phyloP scores from a whole-genome alignment of 2,888 invertebrate genomes.

The Priapulus caudatus region DNA sequence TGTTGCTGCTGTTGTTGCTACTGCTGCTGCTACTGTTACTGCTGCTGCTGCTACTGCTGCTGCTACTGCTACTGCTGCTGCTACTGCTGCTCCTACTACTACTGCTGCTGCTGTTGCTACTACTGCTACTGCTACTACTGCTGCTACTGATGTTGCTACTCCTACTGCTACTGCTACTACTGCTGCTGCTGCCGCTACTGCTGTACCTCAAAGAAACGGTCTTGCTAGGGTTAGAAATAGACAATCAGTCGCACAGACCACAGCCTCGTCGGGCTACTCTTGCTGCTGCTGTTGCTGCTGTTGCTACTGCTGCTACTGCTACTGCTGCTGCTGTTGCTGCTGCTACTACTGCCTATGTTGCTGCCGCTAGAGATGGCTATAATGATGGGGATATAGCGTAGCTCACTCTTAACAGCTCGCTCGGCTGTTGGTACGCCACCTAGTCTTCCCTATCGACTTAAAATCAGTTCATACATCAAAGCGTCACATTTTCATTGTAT shows the following conservation, averaged over 20 bases:
- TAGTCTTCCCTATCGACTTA: too few species aligned
- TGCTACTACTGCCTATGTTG: constrained; percentile 15
- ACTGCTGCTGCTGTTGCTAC: too few species aligned
- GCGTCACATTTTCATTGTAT: too few species aligned
- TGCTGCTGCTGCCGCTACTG: constrained; percentile 11
- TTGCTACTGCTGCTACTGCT: constrained; percentile 15
- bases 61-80: constrained; percentile 12
- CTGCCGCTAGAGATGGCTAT: too few species aligned
- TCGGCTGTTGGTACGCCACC: too few species aligned
- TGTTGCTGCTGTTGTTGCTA: constrained; percentile 10
- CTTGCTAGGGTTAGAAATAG: constrained; percentile 9
- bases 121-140: constrained; percentile 6
- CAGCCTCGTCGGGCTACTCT: neutral
- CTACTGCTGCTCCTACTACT: too few species aligned
- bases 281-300: neutral
- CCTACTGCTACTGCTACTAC: constrained; percentile 13
- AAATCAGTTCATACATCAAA: too few species aligned
- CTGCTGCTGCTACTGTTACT: constrained; percentile 12
- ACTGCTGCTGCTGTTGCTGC: constrained; percentile 15
- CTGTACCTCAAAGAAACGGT: constrained; percentile 11
- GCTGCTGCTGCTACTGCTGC: constrained; percentile 5
- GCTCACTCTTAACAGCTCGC: too few species aligned
- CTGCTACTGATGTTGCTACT: too few species aligned
- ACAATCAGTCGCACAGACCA: too few species aligned
- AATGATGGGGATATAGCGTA: too few species aligned